Evolutionary conservation across 2,113 vertebrate genomes (phyloP), one percentile per base, ranked within the genome.

Genomic region (Diadophis punctatus): DNA sequence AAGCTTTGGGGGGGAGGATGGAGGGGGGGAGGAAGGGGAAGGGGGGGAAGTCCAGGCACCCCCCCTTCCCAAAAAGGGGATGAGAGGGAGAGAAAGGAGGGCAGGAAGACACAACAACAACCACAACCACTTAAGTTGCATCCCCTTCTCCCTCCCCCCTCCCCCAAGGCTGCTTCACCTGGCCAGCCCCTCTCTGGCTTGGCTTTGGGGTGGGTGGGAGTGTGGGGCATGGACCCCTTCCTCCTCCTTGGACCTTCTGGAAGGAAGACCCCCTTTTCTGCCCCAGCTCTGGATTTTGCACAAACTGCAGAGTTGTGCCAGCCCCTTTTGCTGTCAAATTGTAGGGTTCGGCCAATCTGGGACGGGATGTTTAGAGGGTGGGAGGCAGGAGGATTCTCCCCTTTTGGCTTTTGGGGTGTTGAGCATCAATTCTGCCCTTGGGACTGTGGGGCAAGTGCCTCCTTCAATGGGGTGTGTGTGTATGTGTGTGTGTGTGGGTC

Each of bases 141-240:
- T 8, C 1, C 1, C 16, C 6, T 16, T 74, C 14, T 46, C 5
- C 46, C 46, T 46, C n/a, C 5, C 11, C 12, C 63, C 30, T 9
- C 10, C 27, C 27, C 9, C 25, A 27, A 30, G 27, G 58, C 58
- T 30, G 9, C 30, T 34, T 74, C 30, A 34, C 63, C 63, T 74
- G n/a, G n/a, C 60, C 27, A 12, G 10, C 1, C 58, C 25, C 0
- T 60, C 58, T 12, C 27, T 10, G 10, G 27, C 9, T 34, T 74
- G 63, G 63, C 6, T 8, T 11, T 12, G 11, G 0, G 60, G 4
- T 11, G 60, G 60, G 23, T 1, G 1, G 2, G 5, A 2, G 5
- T 34, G 12, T 34, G n/a, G 16, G 8, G n/a, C n/a, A 18, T 8
- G n/a, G 11, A 14, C n/a, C n/a, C 68, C 34, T 18, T 18, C 5